These are phyloP conservation scores for Ictalurus punctatus DNA, from an alignment of 2,113 vertebrate genomes.

Conservation along the genomic window DNA sequence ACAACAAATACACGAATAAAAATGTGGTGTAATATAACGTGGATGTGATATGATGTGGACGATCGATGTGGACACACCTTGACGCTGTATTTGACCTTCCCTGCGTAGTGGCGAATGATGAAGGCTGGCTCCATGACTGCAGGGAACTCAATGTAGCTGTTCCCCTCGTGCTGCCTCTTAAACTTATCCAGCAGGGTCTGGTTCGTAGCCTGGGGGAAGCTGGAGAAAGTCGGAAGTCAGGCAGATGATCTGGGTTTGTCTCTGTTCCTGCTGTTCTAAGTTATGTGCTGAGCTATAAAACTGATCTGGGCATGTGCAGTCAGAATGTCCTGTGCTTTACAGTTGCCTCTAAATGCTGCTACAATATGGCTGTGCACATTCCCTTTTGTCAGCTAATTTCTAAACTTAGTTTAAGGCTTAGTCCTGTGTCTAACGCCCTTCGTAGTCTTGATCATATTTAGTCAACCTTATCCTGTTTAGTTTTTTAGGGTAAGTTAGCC, in stretches of 20 bases:
- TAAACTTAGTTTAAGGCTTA: too few relatives aligned
- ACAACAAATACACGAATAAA: background rate
- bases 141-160: conserved; percentile 94
- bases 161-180: conserved; percentile 93
- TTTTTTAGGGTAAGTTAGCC: too few relatives aligned
- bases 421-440: too few relatives aligned
- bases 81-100: conserved; percentile 96
- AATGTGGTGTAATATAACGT: background rate
- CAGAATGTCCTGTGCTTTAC: background rate
- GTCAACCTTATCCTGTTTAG: too few relatives aligned
- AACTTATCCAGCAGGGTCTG: conserved; percentile 97
- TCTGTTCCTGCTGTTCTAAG: conserved; percentile 17
- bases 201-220: conserved; percentile 97
- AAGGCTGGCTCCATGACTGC: conserved; percentile 98
- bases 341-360: background rate
- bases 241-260: background rate
- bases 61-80: conserved; percentile 77
- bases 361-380: background rate
- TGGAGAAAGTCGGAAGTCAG: conserved; percentile 52
- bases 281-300: conserved; percentile 12
- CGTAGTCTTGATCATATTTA: too few relatives aligned
- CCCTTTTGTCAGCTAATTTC: too few relatives aligned
- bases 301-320: background rate
- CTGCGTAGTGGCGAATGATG: conserved; percentile 95
- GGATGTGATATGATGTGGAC: background rate